A percentile compares a stretch with the other conserved stretches of the same genome.
Evolutionary conservation across 92 coral and sea anemone species (phyloP).

Genomic region (Meandrina meandrites): DNA sequence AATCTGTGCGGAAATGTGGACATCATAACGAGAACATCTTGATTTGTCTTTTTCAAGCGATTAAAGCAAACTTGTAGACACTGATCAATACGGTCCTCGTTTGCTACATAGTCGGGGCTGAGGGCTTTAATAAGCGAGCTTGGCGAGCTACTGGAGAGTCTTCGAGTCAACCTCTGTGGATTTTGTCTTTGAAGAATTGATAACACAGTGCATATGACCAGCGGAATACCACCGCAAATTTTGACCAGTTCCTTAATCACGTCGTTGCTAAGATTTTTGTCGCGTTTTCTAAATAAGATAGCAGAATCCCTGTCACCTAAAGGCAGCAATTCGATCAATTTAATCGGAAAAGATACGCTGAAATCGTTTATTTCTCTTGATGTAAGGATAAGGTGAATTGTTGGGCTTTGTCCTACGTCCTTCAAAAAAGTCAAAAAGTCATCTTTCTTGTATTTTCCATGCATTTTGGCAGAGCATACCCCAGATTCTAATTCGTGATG

Average conservation of each 20-base stretch:
- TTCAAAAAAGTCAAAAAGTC: slow-evolving; percentile 19
- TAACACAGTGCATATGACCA: slow-evolving; percentile 29
- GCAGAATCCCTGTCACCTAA: slow-evolving; percentile 5
- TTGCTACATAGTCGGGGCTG: slow-evolving; percentile 17
- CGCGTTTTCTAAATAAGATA: background rate
- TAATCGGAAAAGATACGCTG: background rate
- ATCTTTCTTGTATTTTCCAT: slow-evolving; percentile 23
- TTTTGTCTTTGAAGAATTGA: slow-evolving; percentile 14
- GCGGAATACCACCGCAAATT: slow-evolving; percentile 53
- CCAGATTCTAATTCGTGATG: background rate
- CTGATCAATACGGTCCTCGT: slow-evolving; percentile 33
- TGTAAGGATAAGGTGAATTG: slow-evolving; percentile 12
- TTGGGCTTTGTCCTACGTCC: slow-evolving; percentile 15
- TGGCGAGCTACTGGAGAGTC: slow-evolving; percentile 20
- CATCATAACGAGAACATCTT: slow-evolving; percentile 39
- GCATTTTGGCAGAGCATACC: background rate
- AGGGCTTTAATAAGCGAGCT: slow-evolving; percentile 16
- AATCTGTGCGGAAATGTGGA: slow-evolving; percentile 54
- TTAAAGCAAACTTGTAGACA: slow-evolving; percentile 41
- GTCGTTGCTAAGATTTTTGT: background rate
- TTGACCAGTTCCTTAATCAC: slow-evolving; percentile 14
- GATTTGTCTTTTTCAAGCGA: slow-evolving; percentile 23
- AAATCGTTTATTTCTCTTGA: slow-evolving; percentile 8
- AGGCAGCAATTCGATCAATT: slow-evolving; percentile 1
- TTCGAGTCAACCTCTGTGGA: background rate